Evolutionary conservation across 2,113 vertebrate species (phyloP).

Genomic region (Papio anubis): DNA sequence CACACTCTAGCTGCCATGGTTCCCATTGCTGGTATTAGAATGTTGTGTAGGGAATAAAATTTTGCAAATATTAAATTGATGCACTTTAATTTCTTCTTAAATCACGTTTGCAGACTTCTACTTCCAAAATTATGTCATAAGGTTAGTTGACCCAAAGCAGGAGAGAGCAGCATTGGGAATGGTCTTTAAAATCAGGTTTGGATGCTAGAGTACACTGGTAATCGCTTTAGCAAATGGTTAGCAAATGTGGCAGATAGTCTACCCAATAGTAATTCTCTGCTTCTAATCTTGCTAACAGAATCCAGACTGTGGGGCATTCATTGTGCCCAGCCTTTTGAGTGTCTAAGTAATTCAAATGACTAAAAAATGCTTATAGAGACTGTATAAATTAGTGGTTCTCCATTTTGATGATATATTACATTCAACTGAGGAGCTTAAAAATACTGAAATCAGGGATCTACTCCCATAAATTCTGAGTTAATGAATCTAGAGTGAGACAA

Average conservation of each 20-base stretch:
- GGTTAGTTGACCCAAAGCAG: background rate
- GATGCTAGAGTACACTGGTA: background rate
- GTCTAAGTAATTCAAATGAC: constrained; percentile 35
- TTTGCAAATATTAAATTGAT: constrained; percentile 15
- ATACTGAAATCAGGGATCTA: background rate
- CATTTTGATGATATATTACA: background rate
- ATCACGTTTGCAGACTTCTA: background rate
- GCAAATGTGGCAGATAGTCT: background rate
- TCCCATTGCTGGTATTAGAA: background rate
- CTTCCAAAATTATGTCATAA: background rate
- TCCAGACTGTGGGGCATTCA: background rate
- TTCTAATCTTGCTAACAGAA: constrained; percentile 8
- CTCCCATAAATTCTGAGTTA: background rate
- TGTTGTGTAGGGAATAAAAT: background rate
- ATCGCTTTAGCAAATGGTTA: background rate
- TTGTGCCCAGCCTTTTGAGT: background rate
- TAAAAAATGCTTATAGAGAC: background rate
- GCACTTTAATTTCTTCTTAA: constrained; percentile 6
- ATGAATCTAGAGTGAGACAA: background rate
- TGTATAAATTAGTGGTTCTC: background rate
- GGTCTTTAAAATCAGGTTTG: background rate
- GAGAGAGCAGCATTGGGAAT: background rate
- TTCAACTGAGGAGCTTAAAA: background rate
- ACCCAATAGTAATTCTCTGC: background rate
- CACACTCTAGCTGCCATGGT: background rate